A percentile compares a stretch with the other conserved stretches of the same genome.
These are phyloP conservation scores for Eremophila alpestris DNA, from an alignment of 2,797 vertebrate species.

Conservation along the genomic window DNA sequence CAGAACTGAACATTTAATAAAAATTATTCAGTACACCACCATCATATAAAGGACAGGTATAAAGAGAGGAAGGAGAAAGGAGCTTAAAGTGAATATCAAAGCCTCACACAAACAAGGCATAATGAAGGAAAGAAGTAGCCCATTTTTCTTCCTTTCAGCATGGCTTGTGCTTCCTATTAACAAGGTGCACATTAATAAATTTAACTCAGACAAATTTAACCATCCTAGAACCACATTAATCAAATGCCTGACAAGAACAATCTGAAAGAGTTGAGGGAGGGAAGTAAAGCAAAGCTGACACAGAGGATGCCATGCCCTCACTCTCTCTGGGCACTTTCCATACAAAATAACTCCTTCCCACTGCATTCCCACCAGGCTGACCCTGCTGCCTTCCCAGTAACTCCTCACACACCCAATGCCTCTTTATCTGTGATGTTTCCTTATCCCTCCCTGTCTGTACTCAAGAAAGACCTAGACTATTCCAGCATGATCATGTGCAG, in stretches of 20 bases:
- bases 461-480: neutral
- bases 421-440: neutral
- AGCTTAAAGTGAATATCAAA: neutral
- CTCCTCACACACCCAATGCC: neutral
- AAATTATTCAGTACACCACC: neutral
- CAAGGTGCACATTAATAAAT: neutral
- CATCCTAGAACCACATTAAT: slow-evolving; percentile 13
- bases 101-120: neutral
- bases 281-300: slow-evolving; percentile 7
- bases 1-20: neutral
- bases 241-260: slow-evolving; percentile 25
- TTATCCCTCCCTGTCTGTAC: rapidly evolving
- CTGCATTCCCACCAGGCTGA: neutral
- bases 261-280: slow-evolving; percentile 10
- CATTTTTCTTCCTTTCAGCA: slow-evolving; percentile 41
- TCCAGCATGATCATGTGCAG: neutral
- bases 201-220: slow-evolving; percentile 29
- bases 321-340: neutral
- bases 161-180: slow-evolving; percentile 20
- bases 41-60: neutral
- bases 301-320: neutral
- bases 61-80: neutral
- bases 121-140: slow-evolving; percentile 16
- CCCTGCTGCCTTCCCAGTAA: neutral
- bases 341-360: neutral